Evolutionary conservation across 2,113 vertebrate genomes (phyloP).

Genomic region (Psilopsiagon aymara): DNA sequence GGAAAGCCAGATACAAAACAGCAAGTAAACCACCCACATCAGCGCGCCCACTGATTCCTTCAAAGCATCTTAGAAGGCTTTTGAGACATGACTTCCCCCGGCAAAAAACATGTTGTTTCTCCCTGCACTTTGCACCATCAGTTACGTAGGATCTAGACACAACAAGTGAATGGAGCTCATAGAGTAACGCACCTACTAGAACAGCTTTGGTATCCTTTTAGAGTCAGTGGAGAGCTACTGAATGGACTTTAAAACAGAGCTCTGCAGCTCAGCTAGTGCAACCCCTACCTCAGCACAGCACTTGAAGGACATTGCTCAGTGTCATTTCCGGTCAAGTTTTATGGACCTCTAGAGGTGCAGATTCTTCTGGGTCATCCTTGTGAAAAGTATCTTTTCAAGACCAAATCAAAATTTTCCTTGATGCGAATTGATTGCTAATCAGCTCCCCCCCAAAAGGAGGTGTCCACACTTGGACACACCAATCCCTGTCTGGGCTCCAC

Average conservation of each 20-base stretch:
- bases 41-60: background rate
- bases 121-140: background rate
- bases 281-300: rapidly evolving
- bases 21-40: background rate
- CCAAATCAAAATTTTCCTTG: background rate
- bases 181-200: background rate
- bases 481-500: background rate
- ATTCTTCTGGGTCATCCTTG: background rate
- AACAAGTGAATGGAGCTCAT: background rate
- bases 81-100: background rate
- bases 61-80: background rate
- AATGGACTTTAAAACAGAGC: background rate
- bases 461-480: background rate
- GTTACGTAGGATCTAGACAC: background rate
- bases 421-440: background rate
- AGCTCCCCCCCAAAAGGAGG: background rate
- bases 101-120: background rate
- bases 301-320: background rate
- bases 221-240: background rate
- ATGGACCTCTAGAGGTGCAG: background rate
- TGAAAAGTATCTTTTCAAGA: background rate
- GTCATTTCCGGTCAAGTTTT: background rate
- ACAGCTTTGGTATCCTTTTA: background rate
- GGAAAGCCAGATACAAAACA: background rate
- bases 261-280: background rate